Percentiles rank a stretch among this genome's conserved stretches.
Evolutionary conservation across 35 echinoderm and acorn worm genomes (phyloP).

Genomic region (Holothuria glaberrima): DNA sequence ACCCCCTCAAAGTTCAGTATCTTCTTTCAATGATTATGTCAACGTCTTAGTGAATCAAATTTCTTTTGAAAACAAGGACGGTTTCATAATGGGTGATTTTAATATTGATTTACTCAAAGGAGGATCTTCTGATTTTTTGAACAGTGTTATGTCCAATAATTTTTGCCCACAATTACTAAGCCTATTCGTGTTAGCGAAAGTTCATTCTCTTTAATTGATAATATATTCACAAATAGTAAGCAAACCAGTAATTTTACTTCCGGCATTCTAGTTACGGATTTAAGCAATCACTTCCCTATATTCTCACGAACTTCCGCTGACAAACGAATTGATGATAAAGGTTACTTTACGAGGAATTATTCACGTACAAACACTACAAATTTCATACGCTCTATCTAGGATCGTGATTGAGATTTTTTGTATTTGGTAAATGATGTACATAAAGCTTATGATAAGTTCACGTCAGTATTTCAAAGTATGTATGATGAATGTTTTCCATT

Average conservation of each 20-base stretch:
- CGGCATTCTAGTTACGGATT: background rate
- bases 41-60: background rate
- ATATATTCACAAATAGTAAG: background rate
- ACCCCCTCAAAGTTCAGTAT: background rate
- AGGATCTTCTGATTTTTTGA: background rate
- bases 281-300: conserved; percentile 1
- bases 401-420: too few species aligned
- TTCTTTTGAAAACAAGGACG: background rate
- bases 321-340: too few species aligned
- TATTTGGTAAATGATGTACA: too few species aligned
- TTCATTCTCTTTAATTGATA: background rate
- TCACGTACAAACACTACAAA: too few species aligned
- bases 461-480: too few species aligned
- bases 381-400: too few species aligned
- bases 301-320: background rate
- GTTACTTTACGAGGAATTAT: too few species aligned
- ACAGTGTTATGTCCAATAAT: background rate
- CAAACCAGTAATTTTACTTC: background rate
- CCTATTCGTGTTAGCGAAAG: background rate
- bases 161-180: background rate
- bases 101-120: conserved; percentile 23
- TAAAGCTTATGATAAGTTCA: too few species aligned
- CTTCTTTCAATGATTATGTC: conserved; percentile 5
- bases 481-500: too few species aligned
- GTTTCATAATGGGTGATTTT: conserved; percentile 13